These are phyloP conservation scores for Mirounga angustirostris DNA, from an alignment of 2,113 vertebrate genomes.

Conservation along the genomic window DNA sequence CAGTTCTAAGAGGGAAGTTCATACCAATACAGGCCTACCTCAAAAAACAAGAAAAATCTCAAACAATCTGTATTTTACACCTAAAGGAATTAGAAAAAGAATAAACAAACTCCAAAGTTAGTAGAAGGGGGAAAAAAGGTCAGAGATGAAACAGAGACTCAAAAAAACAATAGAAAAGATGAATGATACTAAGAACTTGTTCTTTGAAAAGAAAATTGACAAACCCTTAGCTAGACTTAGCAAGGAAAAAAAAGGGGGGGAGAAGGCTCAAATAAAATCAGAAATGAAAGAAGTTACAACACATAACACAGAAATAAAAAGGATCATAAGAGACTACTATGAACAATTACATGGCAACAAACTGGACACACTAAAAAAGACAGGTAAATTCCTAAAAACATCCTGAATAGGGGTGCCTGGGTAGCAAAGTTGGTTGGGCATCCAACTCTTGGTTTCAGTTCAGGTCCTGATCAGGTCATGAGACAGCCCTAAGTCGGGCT, in stretches of 20 bases:
- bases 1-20: neutral
- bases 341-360: neutral
- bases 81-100: neutral
- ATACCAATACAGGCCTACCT: neutral
- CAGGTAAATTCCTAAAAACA: neutral
- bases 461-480: no score
- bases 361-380: neutral
- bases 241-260: neutral
- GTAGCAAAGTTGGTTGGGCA: no score
- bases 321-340: neutral
- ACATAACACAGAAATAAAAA: neutral
- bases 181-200: neutral
- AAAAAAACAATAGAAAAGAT: neutral
- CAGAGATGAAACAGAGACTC: neutral
- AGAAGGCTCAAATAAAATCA: neutral
- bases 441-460: no score
- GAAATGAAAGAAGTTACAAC: neutral
- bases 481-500: no score
- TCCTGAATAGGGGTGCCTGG: no score
- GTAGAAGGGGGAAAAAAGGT: neutral
- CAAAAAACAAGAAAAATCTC: neutral
- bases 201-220: neutral
- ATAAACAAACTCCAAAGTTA: neutral
- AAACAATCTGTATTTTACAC: neutral
- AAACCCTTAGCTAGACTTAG: neutral